Conservation (phyloP, 2,797 vertebrate species). For the Crypturellus tataupa region DNA sequence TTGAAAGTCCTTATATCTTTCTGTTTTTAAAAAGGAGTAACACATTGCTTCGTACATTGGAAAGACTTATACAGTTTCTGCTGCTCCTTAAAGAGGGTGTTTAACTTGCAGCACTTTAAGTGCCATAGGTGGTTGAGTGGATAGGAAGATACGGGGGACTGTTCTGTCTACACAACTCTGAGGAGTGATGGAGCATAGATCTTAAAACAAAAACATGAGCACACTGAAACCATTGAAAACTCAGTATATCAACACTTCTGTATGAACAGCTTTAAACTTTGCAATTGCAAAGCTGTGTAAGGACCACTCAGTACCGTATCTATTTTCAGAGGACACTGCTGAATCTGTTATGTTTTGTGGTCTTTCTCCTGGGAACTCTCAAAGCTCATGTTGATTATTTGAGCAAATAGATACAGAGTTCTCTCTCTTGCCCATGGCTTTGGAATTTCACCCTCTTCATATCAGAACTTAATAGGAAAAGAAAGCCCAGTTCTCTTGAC, state of each 20-base stretch:
- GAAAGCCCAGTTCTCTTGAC: background rate
- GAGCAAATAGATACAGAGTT: background rate
- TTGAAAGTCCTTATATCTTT: background rate
- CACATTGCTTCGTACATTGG: accelerated
- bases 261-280: accelerated
- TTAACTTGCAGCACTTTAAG: background rate
- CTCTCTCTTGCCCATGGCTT: background rate
- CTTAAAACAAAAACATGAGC: background rate
- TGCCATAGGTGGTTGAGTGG: background rate
- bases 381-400: background rate
- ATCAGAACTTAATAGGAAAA: background rate
- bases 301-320: background rate
- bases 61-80: background rate
- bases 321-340: background rate
- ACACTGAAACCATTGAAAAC: background rate
- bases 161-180: background rate
- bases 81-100: background rate
- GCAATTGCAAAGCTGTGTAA: background rate
- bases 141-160: background rate
- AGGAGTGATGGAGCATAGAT: background rate
- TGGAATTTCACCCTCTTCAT: background rate
- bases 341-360: background rate
- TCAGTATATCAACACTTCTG: background rate
- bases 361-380: background rate
- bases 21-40: background rate